Percentiles rank a stretch among this genome's conserved stretches.
Evolutionary conservation across 2,888 invertebrate genomes (phyloP).

Genomic region (Dysmachus trigonus): DNA sequence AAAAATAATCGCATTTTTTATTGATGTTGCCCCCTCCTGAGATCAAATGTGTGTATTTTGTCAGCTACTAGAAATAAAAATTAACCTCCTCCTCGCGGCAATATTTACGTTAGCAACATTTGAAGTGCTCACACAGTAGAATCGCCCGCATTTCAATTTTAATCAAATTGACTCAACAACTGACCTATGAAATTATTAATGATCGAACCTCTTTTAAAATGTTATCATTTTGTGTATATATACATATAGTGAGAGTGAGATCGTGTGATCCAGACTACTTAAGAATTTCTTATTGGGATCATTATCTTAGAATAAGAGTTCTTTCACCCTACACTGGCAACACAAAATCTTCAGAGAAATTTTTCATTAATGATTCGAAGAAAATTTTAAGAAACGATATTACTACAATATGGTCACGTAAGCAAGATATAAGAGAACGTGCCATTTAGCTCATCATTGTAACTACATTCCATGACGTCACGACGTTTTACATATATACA

Average conservation of each 20-base stretch:
- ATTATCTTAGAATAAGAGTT: not conserved
- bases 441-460: not conserved
- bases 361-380: not conserved
- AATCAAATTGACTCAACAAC: not conserved
- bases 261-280: not conserved
- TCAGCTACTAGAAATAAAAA: not conserved
- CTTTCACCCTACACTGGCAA: not conserved
- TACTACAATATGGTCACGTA: slow-evolving; percentile 13
- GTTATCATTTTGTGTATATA: not conserved
- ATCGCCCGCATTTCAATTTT: not conserved
- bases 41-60: not conserved
- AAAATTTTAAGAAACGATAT: not conserved
- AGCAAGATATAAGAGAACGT: not conserved
- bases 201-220: not conserved
- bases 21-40: not conserved
- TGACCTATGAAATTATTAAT: slow-evolving; percentile 14
- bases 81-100: not conserved
- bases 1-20: not conserved
- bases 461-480: not conserved
- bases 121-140: not conserved
- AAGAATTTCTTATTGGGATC: not conserved
- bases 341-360: not conserved
- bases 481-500: not conserved
- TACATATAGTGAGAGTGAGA: not conserved
- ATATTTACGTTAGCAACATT: slow-evolving; percentile 16